Evolutionary conservation across 2,888 invertebrate genomes (phyloP).

Genomic region (Tridacna gigas): DNA sequence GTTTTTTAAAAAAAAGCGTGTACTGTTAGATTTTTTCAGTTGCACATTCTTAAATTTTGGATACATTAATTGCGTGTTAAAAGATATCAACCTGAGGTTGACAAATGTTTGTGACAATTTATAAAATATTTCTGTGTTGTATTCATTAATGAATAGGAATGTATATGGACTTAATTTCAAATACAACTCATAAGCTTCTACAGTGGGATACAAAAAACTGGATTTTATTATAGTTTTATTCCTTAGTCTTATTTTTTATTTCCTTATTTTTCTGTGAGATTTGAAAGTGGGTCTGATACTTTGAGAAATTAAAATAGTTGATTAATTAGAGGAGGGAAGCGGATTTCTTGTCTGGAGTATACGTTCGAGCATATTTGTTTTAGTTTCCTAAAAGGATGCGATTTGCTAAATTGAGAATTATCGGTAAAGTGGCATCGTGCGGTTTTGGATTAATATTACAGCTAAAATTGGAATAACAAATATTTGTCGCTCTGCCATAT

Average conservation of each 20-base stretch:
- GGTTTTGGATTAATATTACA: not conserved
- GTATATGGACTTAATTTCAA: too few relatives aligned
- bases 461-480: constrained; percentile 3
- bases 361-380: not conserved
- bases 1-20: too few relatives aligned
- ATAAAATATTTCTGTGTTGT: too few relatives aligned
- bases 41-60: too few relatives aligned
- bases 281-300: not conserved
- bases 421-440: not conserved
- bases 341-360: not conserved
- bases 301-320: not conserved
- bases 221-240: not conserved
- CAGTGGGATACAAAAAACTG: not conserved
- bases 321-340: not conserved
- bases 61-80: too few relatives aligned
- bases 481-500: not conserved
- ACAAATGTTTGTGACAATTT: too few relatives aligned
- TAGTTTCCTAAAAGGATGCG: not conserved
- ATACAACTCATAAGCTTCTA: too few relatives aligned
- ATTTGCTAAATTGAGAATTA: not conserved
- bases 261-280: not conserved
- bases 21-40: too few relatives aligned
- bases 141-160: too few relatives aligned
- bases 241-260: not conserved
- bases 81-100: too few relatives aligned